These are phyloP conservation scores for Mesoclemmys tuberculata DNA, from an alignment of 2,113 vertebrate genomes.

Conservation along the genomic window DNA sequence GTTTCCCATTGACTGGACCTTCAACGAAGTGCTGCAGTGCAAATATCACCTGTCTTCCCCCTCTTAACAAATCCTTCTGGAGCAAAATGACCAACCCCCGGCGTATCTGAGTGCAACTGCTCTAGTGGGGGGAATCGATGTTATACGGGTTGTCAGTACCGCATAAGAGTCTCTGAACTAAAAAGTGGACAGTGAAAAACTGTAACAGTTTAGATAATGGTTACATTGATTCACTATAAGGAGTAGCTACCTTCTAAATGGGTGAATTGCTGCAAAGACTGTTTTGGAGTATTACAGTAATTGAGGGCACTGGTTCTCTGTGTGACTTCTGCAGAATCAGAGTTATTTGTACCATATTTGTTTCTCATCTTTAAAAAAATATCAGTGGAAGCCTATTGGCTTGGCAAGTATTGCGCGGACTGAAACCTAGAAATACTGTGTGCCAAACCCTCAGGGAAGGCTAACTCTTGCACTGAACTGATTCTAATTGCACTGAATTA, in stretches of 20 bases:
- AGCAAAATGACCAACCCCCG: background rate
- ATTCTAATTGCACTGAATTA: background rate
- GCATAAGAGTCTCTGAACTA: background rate
- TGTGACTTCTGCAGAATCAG: background rate
- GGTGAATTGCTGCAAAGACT: background rate
- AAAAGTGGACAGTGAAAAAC: background rate
- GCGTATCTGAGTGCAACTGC: too few relatives aligned
- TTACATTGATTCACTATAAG: accelerated
- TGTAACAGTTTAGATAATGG: background rate
- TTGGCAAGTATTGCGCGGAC: background rate
- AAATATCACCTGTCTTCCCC: background rate
- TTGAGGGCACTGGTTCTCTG: background rate
- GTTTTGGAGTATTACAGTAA: background rate
- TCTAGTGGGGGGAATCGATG: accelerated
- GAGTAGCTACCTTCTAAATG: background rate
- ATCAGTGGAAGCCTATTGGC: background rate
- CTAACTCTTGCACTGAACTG: background rate
- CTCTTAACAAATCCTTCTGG: background rate
- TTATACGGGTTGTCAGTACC: background rate
- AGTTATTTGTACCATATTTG: accelerated
- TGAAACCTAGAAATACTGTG: background rate
- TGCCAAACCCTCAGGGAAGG: background rate
- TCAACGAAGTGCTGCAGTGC: background rate
- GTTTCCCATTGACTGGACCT: background rate
- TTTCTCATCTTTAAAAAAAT: background rate